Conservation (phyloP, 2,797 vertebrate species). For the Pangasius krempfi region DNA sequence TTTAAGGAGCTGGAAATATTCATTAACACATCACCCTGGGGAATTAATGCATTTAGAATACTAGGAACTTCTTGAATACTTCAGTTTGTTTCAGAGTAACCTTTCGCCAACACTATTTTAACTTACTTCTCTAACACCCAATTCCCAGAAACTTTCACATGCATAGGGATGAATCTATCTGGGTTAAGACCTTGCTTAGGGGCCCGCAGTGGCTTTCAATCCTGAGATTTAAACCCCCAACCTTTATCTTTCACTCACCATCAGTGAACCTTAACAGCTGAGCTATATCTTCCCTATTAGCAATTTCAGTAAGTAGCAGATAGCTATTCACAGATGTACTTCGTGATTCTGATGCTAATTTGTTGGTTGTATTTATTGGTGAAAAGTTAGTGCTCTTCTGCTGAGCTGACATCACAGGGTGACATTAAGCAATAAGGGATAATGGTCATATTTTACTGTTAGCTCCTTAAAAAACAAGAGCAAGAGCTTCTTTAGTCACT, state of each 20-base stretch:
- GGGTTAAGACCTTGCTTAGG: background rate
- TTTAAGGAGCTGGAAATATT: conserved; percentile 38
- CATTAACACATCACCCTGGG: conserved; percentile 10
- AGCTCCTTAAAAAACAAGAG: background rate
- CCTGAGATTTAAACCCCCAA: background rate
- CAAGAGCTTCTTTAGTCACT: background rate
- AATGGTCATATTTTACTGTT: background rate
- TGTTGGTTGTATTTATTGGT: background rate
- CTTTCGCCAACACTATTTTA: background rate
- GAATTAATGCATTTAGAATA: background rate
- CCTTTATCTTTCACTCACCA: background rate
- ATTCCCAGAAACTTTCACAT: background rate
- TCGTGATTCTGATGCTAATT: background rate
- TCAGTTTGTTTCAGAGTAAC: background rate
- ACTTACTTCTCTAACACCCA: background rate
- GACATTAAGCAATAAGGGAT: too few relatives aligned
- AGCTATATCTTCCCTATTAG: background rate
- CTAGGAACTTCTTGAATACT: background rate
- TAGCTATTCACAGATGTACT: background rate
- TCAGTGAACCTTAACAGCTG: background rate
- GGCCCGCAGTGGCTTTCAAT: background rate
- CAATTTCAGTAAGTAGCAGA: background rate
- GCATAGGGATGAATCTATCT: background rate
- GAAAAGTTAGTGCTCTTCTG: background rate
- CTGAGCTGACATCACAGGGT: background rate